Conservation (phyloP, 2,113 vertebrate genomes). For the Lampris incognitus region DNA sequence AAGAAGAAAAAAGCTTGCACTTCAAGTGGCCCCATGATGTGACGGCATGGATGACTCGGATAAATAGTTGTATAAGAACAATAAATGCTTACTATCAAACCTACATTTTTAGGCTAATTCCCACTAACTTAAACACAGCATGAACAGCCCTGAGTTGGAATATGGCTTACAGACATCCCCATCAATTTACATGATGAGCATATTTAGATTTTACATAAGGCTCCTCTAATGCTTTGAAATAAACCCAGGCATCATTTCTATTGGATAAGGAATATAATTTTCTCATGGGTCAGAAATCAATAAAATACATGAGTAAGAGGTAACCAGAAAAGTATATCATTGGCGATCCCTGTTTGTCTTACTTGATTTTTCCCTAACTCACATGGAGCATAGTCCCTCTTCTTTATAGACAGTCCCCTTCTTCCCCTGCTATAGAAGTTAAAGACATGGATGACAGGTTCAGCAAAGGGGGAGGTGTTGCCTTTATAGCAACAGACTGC, state of each 20-base stretch:
- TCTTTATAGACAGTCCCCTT: no score
- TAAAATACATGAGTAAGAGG: no score
- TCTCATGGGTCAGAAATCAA: no score
- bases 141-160: slow-evolving; percentile 32
- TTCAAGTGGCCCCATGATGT: background rate
- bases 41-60: background rate
- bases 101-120: slow-evolving; percentile 44
- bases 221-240: slow-evolving; percentile 40
- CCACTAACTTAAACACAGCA: slow-evolving; percentile 15
- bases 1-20: no score
- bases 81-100: slow-evolving; percentile 24
- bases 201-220: slow-evolving; percentile 17
- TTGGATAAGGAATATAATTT: slow-evolving; percentile 13
- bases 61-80: background rate
- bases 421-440: no score
- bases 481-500: no score
- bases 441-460: no score
- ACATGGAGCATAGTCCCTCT: no score
- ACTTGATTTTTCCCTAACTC: no score
- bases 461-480: no score
- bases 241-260: slow-evolving; percentile 34
- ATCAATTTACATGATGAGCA: slow-evolving; percentile 44
- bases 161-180: slow-evolving; percentile 27
- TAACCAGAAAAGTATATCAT: no score
- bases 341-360: no score